Base-by-base conservation (phyloP, 2,888 invertebrate genomes). In the Dynastes grantii region DNA sequence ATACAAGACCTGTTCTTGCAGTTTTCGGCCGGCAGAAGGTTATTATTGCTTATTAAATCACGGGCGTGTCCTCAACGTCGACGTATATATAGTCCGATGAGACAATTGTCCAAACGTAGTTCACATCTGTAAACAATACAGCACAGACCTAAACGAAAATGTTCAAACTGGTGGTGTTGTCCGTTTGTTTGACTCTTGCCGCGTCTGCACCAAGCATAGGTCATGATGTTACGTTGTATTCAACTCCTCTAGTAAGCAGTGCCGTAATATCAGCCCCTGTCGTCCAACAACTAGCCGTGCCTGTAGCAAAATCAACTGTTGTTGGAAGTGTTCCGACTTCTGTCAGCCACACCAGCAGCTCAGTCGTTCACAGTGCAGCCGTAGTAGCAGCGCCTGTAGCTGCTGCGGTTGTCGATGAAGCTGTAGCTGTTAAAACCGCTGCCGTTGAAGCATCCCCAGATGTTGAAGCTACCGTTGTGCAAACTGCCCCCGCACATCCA, bases 131-230 rank as follows among this genome's bases (percentile, higher is more conserved):
- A 77, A 53, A 71, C 76, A 70, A 78, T 78, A 76, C 78, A 76
- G 90, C 90, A 90, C 90, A 90, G 90, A 90, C 90, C 89, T 88
- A 78, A 70, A 68, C 78, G 85, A 85, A 83, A 89, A 91, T 91
- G 91, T 90, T 90, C 84, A 90, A 89, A 89, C 87, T 91, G 91
- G 91, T 92, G 91, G 92, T 92, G 89, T 91, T 92, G 86, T 91
- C 91, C 88, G 90, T 91, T 88, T 87, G 92, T 80, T 88, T 90
- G 85, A 90, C 91, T 79, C 89, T 91, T 87, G 92, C 90, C 79
- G 89, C 90, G 84, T 92, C 91, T 84, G 90, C 90, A 65, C 85
- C 88, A 87, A 81, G 87, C 90, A 85, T 89, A 85, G 85, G 51
- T 6, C 82, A 75, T 9, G 73, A 75, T 45, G 78, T 86, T 40